Evolutionary conservation across 37 sponge, comb jelly and placozoan genomes (phyloP).

Genomic region (Cliona cf. orientalis): DNA sequence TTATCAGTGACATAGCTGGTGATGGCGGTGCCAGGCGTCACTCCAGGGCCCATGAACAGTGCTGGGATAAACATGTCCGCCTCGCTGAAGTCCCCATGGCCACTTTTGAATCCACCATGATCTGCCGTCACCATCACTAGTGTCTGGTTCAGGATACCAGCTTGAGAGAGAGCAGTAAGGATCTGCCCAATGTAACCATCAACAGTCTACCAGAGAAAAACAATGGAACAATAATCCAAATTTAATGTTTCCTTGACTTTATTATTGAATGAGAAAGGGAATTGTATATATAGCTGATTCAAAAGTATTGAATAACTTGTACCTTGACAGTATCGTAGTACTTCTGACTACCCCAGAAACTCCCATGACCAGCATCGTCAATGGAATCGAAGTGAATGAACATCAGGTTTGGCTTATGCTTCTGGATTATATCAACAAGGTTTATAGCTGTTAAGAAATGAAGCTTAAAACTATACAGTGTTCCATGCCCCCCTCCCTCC

Average conservation of each 20-base stretch:
- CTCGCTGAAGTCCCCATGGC: slow-evolving; percentile 32
- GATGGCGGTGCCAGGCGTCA: slow-evolving; percentile 17
- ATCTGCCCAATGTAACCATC: slow-evolving; percentile 39
- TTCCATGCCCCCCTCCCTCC: too few relatives aligned
- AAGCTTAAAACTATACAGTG: neutral
- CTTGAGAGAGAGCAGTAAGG: neutral
- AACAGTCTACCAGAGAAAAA: slow-evolving; percentile 10
- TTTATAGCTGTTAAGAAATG: neutral
- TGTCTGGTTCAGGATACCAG: slow-evolving; percentile 12
- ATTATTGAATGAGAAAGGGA: neutral
- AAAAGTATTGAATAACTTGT: neutral
- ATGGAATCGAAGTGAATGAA: slow-evolving; percentile 42
- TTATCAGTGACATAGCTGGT: slow-evolving; percentile 16
- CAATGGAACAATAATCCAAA: too few relatives aligned
- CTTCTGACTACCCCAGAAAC: slow-evolving; percentile 18
- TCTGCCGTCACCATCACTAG: slow-evolving; percentile 40
- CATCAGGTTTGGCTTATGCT: slow-evolving; percentile 22
- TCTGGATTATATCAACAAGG: neutral
- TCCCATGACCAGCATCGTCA: slow-evolving; percentile 25
- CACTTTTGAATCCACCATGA: slow-evolving; percentile 21
- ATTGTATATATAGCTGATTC: neutral
- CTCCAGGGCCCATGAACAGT: slow-evolving; percentile 38
- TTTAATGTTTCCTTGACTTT: too few relatives aligned
- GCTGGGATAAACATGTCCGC: slow-evolving; percentile 37
- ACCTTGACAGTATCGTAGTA: slow-evolving; percentile 37